A percentile compares a stretch with the other conserved stretches of the same genome.
phyloP scores from a whole-genome alignment of 2,888 invertebrate species.

The Platerodrilus igneus region DNA sequence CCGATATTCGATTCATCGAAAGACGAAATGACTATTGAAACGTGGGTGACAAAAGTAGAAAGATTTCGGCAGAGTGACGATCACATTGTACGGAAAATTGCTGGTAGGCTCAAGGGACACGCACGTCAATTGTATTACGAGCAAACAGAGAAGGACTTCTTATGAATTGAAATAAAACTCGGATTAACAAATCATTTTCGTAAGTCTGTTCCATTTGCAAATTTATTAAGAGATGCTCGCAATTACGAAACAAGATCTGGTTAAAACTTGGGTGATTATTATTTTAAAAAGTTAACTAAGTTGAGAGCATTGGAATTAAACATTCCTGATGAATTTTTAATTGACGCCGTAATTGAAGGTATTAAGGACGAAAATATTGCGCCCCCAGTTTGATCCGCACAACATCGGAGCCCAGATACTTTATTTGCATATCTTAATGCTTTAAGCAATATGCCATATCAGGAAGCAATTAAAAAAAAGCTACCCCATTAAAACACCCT shows the following conservation, averaged over 20 bases:
- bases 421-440: slow-evolving; percentile 15
- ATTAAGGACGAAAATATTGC: slow-evolving; percentile 22
- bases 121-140: slow-evolving; percentile 22
- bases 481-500: no score
- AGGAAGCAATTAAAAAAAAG: no score
- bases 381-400: slow-evolving; percentile 16
- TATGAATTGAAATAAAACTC: slow-evolving; percentile 17
- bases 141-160: slow-evolving; percentile 6
- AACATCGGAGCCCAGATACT: slow-evolving; percentile 5
- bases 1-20: slow-evolving; percentile 4
- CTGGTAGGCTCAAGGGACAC: slow-evolving; percentile 13
- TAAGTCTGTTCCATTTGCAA: slow-evolving; percentile 20
- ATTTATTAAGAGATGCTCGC: slow-evolving; percentile 23
- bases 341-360: slow-evolving; percentile 27
- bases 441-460: slow-evolving; percentile 12
- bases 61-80: slow-evolving; percentile 22
- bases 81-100: slow-evolving; percentile 11
- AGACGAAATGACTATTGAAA: slow-evolving; percentile 8
- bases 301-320: slow-evolving; percentile 16
- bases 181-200: slow-evolving; percentile 18
- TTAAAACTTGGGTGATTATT: slow-evolving; percentile 23
- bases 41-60: slow-evolving; percentile 16
- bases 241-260: slow-evolving; percentile 21
- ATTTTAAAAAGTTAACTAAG: slow-evolving; percentile 24
- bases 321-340: slow-evolving; percentile 22